Evolutionary conservation across 2,113 vertebrate species (phyloP).

Genomic region (Motacilla tschutschensis): DNA sequence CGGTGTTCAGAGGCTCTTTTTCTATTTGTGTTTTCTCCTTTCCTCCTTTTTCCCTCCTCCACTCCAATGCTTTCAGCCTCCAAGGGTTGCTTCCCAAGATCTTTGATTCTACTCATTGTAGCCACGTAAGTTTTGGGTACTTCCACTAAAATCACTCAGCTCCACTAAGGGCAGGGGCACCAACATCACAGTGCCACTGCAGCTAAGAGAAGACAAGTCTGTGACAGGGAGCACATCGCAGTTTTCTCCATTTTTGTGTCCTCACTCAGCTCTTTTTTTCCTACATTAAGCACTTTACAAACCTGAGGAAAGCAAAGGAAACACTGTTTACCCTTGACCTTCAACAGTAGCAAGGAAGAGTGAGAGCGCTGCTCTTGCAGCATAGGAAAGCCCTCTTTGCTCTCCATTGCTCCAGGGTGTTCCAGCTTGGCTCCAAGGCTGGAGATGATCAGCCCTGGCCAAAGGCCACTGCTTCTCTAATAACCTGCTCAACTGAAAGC

Average conservation of each 20-base stretch:
- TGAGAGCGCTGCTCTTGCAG: background rate
- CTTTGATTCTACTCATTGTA: background rate
- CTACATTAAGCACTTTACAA: background rate
- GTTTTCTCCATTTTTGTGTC: background rate
- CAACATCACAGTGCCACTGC: background rate
- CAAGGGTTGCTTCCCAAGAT: background rate
- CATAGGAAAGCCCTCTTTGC: background rate
- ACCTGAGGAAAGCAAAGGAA: background rate
- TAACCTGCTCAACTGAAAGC: background rate
- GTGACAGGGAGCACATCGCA: fast-evolving
- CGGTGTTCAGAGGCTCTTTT: background rate
- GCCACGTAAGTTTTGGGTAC: background rate
- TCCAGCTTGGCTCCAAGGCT: background rate
- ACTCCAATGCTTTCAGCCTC: background rate
- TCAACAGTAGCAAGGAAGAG: background rate
- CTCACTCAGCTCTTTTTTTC: background rate
- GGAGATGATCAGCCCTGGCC: background rate
- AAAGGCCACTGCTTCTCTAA: background rate
- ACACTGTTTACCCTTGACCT: background rate
- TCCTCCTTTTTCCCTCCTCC: background rate
- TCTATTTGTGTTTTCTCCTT: background rate
- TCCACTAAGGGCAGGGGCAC: background rate
- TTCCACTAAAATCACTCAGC: background rate
- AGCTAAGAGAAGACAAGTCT: background rate
- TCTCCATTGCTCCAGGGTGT: background rate